Base-by-base conservation (phyloP, 2,113 vertebrate genomes). In the Cepphus grylle region DNA sequence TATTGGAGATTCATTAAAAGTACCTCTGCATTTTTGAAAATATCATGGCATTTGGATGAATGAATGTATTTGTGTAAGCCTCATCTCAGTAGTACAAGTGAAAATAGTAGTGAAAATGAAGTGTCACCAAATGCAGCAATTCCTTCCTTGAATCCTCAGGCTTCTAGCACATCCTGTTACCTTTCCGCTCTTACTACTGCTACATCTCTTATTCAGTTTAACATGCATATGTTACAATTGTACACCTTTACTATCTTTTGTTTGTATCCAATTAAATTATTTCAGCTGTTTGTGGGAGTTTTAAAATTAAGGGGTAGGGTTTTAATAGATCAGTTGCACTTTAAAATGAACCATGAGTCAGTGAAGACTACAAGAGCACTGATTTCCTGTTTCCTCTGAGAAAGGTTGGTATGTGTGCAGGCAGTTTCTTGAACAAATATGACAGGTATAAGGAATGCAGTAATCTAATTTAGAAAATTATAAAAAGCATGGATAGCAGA, bases 21-120 rank as follows among this genome's bases (percentile, higher is more conserved):
- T 56, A 52, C 6, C 7, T 53, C 22, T 81, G n/a, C 15, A n/a
- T 61, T 86, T 72, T 61, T 5, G 23, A 58, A 80, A 53, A 49
- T 0, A 0, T n/a, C 11, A 26, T 62, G 30, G 8, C 3, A 53
- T 66, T 56, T 71, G 5, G 19, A 52, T 52, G 3, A 19, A 56
- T 45, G 3, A 65, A 59, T 29, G 5, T 42, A 25, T 76, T 42
- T 76, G 5, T 74, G 30, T 34, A 65, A 84, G 5, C 16, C 8
- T 66, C 32, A 29, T 49, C 21, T 26, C 34, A 61, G 20, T 4
- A 30, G 26, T 32, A 47, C 15, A 65, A 85, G 32, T 34, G 27
- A 81, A 84, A 90, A 56, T 6, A 78, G 4, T 50, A 25, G 14
- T 52, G 34, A 55, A 85, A 90, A 42, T 3, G 12, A 71, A 84